These are phyloP conservation scores for Polietes domitor DNA, from an alignment of 2,888 invertebrate species.

Conservation along the genomic window DNA sequence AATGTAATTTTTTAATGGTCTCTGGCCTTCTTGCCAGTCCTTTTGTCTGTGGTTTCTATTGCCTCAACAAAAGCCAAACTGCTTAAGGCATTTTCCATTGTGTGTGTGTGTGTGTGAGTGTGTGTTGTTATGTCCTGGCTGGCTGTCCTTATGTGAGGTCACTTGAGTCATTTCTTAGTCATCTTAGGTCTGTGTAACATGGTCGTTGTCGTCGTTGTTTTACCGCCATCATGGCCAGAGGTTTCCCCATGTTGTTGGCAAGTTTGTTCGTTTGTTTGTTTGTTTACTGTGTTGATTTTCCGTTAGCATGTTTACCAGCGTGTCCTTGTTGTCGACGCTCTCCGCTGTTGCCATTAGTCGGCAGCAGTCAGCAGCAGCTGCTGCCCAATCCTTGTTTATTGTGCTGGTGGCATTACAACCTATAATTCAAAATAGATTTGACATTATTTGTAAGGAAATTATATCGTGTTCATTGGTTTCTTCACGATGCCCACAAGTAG, in stretches of 20 bases:
- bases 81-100: conserved; percentile 12
- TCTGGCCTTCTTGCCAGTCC: background rate
- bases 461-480: background rate
- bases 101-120: background rate
- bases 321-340: background rate
- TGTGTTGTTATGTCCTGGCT: background rate
- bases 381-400: background rate
- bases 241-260: background rate
- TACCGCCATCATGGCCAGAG: background rate
- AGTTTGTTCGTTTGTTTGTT: conserved; percentile 10
- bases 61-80: conserved; percentile 10
- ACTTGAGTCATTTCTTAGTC: conserved; percentile 43
- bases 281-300: background rate
- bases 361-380: background rate
- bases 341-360: background rate
- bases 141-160: conserved; percentile 24
- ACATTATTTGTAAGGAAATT: conserved; percentile 24
- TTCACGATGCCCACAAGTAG: too few species aligned
- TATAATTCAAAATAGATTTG: conserved; percentile 48
- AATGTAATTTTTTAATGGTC: conserved; percentile 35
- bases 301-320: background rate
- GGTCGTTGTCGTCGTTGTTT: conserved; percentile 8
- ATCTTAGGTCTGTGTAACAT: conserved; percentile 30
- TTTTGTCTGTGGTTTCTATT: conserved; percentile 15
- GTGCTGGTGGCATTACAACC: conserved; percentile 32